Percentiles rank a stretch among this genome's conserved stretches.
Conservation (phyloP, 2,888 invertebrate genomes). For the Disparrhopalites patrizii region DNA sequence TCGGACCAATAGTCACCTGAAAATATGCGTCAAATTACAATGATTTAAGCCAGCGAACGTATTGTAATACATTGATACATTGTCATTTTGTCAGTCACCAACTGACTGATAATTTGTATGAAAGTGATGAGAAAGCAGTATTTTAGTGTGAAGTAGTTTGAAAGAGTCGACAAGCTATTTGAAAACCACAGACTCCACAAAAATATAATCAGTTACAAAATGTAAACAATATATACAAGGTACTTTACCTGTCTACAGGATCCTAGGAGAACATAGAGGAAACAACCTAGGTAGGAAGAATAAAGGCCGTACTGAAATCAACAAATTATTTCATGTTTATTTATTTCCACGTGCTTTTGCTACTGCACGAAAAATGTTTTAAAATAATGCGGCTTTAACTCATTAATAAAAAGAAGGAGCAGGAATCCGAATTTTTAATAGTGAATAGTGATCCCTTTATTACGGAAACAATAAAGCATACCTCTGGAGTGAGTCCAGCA, state of each 20-base stretch:
- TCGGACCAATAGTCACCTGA: conserved; percentile 22
- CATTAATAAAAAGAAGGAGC: too few relatives aligned
- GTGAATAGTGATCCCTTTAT: not conserved
- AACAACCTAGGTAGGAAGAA: conserved; percentile 52
- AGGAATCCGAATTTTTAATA: too few relatives aligned
- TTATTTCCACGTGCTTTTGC: too few relatives aligned
- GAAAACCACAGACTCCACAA: not conserved
- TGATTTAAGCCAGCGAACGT: not conserved
- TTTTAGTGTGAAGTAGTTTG: too few relatives aligned
- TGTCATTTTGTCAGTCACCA: not conserved
- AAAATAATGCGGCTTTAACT: too few relatives aligned
- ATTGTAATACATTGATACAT: too few relatives aligned
- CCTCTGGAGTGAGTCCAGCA: conserved; percentile 54
- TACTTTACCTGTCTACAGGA: conserved; percentile 56
- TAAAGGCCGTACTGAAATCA: conserved; percentile 41
- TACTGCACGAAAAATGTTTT: too few relatives aligned
- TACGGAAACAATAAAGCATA: conserved; percentile 33
- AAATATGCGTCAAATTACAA: not conserved
- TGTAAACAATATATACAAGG: conserved; percentile 34
- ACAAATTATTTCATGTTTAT: too few relatives aligned
- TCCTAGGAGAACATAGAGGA: conserved; percentile 56
- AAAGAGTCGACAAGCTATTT: not conserved
- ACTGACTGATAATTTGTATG: too few relatives aligned
- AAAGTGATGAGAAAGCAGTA: too few relatives aligned
- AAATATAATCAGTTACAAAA: not conserved